Base-by-base conservation (phyloP, 92 coral and sea anemone species). In the Ricordea florida region DNA sequence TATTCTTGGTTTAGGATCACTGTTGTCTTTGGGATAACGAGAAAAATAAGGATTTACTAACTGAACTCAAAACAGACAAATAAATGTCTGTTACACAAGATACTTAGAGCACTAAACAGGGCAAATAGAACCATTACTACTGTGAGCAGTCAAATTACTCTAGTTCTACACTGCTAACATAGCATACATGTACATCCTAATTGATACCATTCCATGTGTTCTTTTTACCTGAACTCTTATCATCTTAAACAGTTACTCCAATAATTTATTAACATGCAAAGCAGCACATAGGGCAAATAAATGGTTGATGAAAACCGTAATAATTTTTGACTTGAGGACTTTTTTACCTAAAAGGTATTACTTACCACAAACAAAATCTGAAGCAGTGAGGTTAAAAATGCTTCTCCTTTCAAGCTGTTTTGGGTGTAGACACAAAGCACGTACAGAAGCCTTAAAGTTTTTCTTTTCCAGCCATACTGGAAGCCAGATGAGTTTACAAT, bases 291-390 rank as follows among this genome's bases (percentile, higher is more conserved):
- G n/a, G n/a, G n/a, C n/a, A n/a, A n/a, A 20, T 11, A 49, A 7
- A 49, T 49, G 10, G 20, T 7, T 49, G 57, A 11, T 49, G 8
- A 8, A 6, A 20, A 17, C n/a, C 9, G 44, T 37, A 8, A 37
- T 37, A 37, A 37, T 37, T 8, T n/a, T 8, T 37, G 44, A 8
- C n/a, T 37, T 37, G n/a, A 37, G 8, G 9, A 8, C 8, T 17
- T 7, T n/a, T 3, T 5, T 52, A 8, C 31, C 10, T 6, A 16
- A 25, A 6, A 27, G 16, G 9, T 6, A 42, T 4, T 33, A 65
- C 97, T 69, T 44, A 91, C 97, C 97, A 78, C 97, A 91, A n/a
- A 87, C 68, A 52, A 91, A 91, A 17, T 83, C 66, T 3, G 75
- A 72, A 7, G 76, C 15, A 3, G 93, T 60, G 37, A 91, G 72